Conservation (phyloP, 2,888 invertebrate genomes). For the Drosophila neonasuta region DNA sequence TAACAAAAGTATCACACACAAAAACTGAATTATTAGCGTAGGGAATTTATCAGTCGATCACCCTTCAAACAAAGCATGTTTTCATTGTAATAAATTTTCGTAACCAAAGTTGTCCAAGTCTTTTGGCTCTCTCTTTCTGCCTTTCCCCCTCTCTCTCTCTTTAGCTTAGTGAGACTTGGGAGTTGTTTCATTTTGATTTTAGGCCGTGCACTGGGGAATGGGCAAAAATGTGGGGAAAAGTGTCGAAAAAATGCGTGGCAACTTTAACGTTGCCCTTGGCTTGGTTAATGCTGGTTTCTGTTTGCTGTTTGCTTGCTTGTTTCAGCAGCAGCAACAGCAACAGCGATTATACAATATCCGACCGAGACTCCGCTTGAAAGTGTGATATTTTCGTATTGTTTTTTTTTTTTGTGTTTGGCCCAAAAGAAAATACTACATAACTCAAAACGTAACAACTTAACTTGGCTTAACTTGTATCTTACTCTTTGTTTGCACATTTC, state of each 20-base stretch:
- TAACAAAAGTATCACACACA: neutral
- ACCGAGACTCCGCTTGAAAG: conserved; percentile 13
- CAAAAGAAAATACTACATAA: conserved; percentile 17
- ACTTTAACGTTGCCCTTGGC: conserved; percentile 49
- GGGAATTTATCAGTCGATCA: neutral
- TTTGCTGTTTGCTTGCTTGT: no score
- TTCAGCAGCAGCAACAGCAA: no score
- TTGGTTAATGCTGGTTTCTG: conserved; percentile 36
- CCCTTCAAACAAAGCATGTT: conserved; percentile 3
- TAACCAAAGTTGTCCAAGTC: conserved; percentile 23
- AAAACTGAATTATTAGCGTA: neutral
- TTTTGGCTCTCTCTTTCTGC: conserved; percentile 3
- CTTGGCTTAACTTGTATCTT: neutral
- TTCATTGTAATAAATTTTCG: conserved; percentile 27
- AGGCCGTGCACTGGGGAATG: conserved; percentile 28
- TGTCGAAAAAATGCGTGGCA: conserved; percentile 59
- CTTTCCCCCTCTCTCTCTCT: neutral
- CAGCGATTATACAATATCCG: conserved; percentile 45
- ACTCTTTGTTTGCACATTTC: neutral
- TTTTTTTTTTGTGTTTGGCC: neutral
- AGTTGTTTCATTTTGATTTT: conserved; percentile 22
- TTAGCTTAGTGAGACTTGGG: neutral
- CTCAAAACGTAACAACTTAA: conserved; percentile 6
- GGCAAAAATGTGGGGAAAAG: conserved; percentile 37
- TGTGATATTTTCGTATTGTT: conserved; percentile 11